These are phyloP conservation scores for Podotricha telesiphe DNA, from an alignment of 2,888 invertebrate species.

Conservation along the genomic window DNA sequence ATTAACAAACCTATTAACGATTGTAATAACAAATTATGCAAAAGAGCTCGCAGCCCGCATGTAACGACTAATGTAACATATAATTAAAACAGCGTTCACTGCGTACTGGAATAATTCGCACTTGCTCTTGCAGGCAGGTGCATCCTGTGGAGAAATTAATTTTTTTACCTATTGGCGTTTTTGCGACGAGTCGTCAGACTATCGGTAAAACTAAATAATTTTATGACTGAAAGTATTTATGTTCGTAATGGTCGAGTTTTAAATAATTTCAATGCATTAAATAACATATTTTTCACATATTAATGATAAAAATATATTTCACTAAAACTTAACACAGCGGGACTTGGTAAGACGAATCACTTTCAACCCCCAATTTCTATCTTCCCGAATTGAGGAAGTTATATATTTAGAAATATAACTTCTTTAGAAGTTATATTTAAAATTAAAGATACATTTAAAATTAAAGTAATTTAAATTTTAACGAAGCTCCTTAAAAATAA, in stretches of 20 bases:
- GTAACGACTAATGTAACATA: conserved; percentile 18
- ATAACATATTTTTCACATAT: no score
- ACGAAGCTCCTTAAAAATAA: no score
- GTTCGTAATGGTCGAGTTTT: background rate
- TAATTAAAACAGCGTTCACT: conserved; percentile 28
- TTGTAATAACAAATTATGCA: conserved; percentile 27
- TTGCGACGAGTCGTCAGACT: conserved; percentile 22
- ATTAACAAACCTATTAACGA: conserved; percentile 19
- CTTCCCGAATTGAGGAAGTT: no score
- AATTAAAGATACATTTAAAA: no score
- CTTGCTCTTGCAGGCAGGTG: conserved; percentile 36
- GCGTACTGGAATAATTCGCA: conserved; percentile 24
- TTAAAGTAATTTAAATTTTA: no score
- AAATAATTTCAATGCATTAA: background rate
- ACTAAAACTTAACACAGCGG: no score
- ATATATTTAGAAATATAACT: no score
- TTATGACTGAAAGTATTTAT: conserved; percentile 13
- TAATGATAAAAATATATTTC: no score
- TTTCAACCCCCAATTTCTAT: no score
- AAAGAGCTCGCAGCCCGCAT: conserved; percentile 23
- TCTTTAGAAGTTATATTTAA: no score
- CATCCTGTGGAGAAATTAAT: conserved; percentile 32
- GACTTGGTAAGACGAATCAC: no score
- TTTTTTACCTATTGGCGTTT: conserved; percentile 31
- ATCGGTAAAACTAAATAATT: conserved; percentile 36